Base-by-base conservation (phyloP, 2,888 invertebrate genomes). In the Drosophila putrida region DNA sequence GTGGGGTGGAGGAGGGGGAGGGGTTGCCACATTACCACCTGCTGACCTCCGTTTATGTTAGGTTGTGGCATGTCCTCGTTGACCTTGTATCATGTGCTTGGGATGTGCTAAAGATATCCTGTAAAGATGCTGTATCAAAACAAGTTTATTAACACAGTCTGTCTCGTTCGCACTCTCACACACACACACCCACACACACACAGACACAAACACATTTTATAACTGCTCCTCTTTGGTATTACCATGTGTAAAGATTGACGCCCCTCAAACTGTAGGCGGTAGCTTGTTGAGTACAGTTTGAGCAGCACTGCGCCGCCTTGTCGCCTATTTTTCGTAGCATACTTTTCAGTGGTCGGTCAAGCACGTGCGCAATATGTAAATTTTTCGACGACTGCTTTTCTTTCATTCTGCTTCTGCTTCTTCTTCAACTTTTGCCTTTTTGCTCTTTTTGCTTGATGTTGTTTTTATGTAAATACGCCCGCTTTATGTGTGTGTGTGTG, bases 281-380 rank as follows among this genome's bases (percentile, higher is more conserved):
- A 38, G 46, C 47, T 20, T 20, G 20, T 20, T 20, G 20, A 20
- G 20, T 20, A 62, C 60, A 71, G 76, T 72, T 78, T 67, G 55
- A 53, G 41, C 8, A 43, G 73, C 69, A n/a, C 53, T 72, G 55
- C 87, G 87, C 72, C 82, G 61, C 44, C 46, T 49, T 69, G 82
- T 77, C 87, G 87, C 80, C 79, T 60, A 71, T 46, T 67, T 50
- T 41, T 43, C 58, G 60, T 67, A 71, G 68, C 77, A 82, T 69
- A 69, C 75, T 67, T 74, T 61, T 47, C 38, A 63, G 75, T 75
- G 75, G 64, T 71, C 65, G 79, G 67, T 79, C 74, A 78, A 88
- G 83, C 83, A 83, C 88, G 83, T 88, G 85, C 83, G 69, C 66
- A 80, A 88, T 85, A 83, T 83, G 88, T 85, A 83, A 82, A 83